Evolutionary conservation across 2,113 vertebrate genomes (phyloP).

Genomic region (Ceratotherium simum): DNA sequence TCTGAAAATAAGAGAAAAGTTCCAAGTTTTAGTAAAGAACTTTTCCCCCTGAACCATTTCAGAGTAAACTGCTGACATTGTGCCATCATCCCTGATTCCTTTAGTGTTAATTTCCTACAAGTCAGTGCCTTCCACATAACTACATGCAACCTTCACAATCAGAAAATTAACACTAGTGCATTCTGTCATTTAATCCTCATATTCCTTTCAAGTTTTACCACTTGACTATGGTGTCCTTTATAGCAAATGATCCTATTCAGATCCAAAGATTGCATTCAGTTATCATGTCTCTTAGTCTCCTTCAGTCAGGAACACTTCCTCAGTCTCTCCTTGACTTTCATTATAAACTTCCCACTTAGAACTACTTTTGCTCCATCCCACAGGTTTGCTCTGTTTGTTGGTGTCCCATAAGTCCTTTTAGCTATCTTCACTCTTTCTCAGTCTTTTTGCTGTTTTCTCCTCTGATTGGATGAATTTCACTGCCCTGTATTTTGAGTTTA

Average conservation of each 20-base stretch:
- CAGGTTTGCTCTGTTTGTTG: too few relatives aligned
- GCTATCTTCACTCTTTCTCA: too few relatives aligned
- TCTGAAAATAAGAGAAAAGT: neutral
- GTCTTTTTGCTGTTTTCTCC: too few relatives aligned
- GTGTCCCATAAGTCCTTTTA: too few relatives aligned
- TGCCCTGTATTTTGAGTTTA: too few relatives aligned
- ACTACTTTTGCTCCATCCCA: too few relatives aligned
- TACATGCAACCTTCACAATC: neutral
- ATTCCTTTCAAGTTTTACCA: neutral
- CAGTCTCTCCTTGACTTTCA: neutral
- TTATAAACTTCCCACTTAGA: too few relatives aligned
- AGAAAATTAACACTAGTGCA: neutral
- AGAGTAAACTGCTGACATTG: neutral
- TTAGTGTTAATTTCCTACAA: neutral
- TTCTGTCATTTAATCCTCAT: neutral
- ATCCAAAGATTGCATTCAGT: neutral
- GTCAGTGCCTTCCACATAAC: neutral
- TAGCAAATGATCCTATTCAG: neutral
- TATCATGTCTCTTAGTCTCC: neutral
- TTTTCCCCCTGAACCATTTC: neutral
- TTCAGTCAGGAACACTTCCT: neutral
- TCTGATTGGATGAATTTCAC: too few relatives aligned
- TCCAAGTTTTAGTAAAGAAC: neutral
- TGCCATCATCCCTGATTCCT: neutral
- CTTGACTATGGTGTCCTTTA: neutral